phyloP scores from a whole-genome alignment of 2,888 invertebrate genomes.

The Pyralis farinalis region DNA sequence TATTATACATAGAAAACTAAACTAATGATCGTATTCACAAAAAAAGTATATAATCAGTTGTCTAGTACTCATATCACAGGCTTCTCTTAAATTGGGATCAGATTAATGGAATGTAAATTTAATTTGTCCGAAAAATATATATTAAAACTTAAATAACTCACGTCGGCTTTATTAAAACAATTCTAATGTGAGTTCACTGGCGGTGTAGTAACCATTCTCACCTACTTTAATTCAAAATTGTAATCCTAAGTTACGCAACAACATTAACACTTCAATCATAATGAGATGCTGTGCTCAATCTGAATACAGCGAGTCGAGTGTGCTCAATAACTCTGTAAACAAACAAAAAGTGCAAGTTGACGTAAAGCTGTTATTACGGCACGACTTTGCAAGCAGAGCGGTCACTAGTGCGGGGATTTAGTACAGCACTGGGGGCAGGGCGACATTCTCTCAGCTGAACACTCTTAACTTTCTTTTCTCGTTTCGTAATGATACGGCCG shows the following conservation, averaged over 20 bases:
- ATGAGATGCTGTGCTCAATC: constrained; percentile 32
- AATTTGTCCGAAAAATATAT: too few relatives aligned
- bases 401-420: constrained; percentile 37
- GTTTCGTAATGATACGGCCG: constrained; percentile 69
- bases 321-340: constrained; percentile 35
- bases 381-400: constrained; percentile 30
- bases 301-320: constrained; percentile 23
- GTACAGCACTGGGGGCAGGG: constrained; percentile 33
- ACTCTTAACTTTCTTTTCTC: constrained; percentile 67
- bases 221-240: constrained; percentile 3
- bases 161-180: too few relatives aligned
- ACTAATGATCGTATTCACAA: too few relatives aligned
- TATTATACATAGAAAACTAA: too few relatives aligned
- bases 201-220: not conserved
- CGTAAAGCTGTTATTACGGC: constrained; percentile 41
- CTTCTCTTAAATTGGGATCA: too few relatives aligned
- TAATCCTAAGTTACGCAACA: constrained; percentile 2
- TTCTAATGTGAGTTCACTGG: too few relatives aligned
- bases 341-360: constrained; percentile 50
- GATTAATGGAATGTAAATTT: too few relatives aligned
- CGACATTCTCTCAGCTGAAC: constrained; percentile 56
- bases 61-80: too few relatives aligned
- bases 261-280: constrained; percentile 16
- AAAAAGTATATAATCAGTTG: too few relatives aligned
- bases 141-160: too few relatives aligned